Conservation (phyloP, 2,888 invertebrate genomes). For the Campaea margaritaria region DNA sequence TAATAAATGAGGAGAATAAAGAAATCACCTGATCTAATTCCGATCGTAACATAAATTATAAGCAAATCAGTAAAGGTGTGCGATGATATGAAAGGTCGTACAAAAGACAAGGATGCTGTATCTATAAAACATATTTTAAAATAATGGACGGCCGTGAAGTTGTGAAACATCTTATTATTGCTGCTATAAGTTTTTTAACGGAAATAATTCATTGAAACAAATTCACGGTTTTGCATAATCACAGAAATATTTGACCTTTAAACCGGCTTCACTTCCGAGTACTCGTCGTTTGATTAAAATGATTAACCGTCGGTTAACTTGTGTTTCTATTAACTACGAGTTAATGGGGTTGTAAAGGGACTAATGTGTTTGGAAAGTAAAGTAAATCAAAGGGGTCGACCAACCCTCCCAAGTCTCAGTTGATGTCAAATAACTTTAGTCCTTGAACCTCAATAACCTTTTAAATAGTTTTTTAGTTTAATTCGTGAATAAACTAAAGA, state of each 20-base stretch:
- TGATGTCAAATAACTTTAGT: no score
- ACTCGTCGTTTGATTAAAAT: conserved; percentile 7
- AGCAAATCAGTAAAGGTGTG: conserved; percentile 21
- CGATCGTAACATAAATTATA: conserved; percentile 15
- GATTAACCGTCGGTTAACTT: neutral
- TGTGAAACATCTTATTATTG: conserved; percentile 7
- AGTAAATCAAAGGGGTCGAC: neutral
- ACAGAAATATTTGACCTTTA: conserved; percentile 19
- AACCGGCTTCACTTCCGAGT: conserved; percentile 28
- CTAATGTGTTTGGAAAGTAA: conserved; percentile 4
- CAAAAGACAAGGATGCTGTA: conserved; percentile 22
- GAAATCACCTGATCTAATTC: conserved; percentile 29
- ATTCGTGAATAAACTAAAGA: neutral
- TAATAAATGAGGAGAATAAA: conserved; percentile 24
- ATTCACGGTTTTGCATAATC: conserved; percentile 11
- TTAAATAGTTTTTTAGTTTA: no score
- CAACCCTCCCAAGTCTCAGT: no score
- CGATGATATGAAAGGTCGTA: conserved; percentile 21
- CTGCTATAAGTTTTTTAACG: neutral
- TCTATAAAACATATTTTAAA: conserved; percentile 1
- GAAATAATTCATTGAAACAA: conserved; percentile 12
- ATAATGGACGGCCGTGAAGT: conserved; percentile 6
- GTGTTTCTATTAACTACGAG: neutral
- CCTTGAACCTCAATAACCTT: no score
- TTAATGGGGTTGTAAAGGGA: no score